Evolutionary conservation across 2,888 invertebrate species (phyloP).

Genomic region (Trachelus stipa): DNA sequence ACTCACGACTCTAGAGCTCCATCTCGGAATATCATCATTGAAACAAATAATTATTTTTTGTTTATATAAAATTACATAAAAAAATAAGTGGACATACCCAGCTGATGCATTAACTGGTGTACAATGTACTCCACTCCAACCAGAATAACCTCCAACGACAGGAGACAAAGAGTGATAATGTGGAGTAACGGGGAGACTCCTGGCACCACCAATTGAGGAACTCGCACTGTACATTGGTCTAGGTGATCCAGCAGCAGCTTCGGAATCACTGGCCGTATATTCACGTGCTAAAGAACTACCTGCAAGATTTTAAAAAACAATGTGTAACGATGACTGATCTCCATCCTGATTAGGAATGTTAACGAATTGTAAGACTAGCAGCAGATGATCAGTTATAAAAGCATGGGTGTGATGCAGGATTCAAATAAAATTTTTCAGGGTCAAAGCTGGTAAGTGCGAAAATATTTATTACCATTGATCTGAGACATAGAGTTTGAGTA

Average conservation of each 20-base stretch:
- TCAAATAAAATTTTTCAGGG: not conserved
- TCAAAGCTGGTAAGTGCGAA: not conserved
- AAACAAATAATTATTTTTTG: not conserved
- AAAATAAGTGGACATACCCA: constrained; percentile 39
- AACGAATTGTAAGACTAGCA: not conserved
- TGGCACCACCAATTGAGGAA: constrained; percentile 52
- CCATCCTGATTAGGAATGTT: not conserved
- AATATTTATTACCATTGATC: not conserved
- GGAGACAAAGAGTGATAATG: constrained; percentile 59
- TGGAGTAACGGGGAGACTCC: constrained; percentile 60
- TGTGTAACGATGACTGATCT: not conserved
- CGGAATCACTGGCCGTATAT: constrained; percentile 54
- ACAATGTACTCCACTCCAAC: constrained; percentile 57
- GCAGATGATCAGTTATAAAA: not conserved
- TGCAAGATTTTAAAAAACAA: constrained; percentile 20
- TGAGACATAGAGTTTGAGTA: not conserved
- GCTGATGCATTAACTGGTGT: constrained; percentile 46
- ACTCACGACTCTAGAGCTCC: constrained; percentile 59
- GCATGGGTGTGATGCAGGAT: not conserved
- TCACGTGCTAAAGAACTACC: constrained; percentile 39
- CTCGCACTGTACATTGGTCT: constrained; percentile 62
- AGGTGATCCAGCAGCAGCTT: constrained; percentile 48
- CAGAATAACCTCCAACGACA: constrained; percentile 52
- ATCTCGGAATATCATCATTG: constrained; percentile 56
- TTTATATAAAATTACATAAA: not conserved